These are phyloP conservation scores for Myotis vivesi DNA, from an alignment of 2,797 vertebrate species.

Conservation along the genomic window DNA sequence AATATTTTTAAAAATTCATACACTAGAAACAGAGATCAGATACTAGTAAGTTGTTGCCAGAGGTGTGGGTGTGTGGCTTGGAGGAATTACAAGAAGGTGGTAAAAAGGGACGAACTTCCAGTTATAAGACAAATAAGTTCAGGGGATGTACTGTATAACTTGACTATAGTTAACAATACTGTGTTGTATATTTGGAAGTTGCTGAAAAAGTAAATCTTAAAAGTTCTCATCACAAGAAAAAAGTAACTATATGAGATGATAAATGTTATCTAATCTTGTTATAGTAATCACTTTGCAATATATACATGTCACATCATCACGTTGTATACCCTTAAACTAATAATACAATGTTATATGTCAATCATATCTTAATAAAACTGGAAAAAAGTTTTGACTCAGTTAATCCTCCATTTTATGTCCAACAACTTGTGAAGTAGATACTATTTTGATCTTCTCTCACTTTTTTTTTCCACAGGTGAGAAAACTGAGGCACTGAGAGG, in stretches of 20 bases:
- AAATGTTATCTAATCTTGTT: background rate
- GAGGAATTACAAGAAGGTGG: background rate
- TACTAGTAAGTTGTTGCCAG: background rate
- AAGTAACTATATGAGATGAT: background rate
- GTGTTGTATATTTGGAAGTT: background rate
- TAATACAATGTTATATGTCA: background rate
- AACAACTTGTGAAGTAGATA: background rate
- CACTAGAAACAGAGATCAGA: background rate
- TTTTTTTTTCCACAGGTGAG: background rate
- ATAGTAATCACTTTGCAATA: background rate
- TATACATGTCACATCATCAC: background rate
- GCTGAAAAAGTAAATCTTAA: background rate
- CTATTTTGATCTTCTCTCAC: background rate
- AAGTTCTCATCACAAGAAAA: background rate
- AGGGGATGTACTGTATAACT: background rate
- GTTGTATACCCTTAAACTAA: background rate
- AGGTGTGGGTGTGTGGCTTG: rapidly evolving
- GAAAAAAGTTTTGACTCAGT: background rate
- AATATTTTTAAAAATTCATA: background rate
- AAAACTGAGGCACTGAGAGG: background rate
- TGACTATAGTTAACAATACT: background rate
- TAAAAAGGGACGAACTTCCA: background rate
- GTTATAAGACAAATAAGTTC: background rate
- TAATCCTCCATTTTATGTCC: background rate
- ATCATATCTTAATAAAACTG: background rate